These are phyloP conservation scores for Pterois miles DNA, from an alignment of 2,797 vertebrate genomes.

Conservation along the genomic window DNA sequence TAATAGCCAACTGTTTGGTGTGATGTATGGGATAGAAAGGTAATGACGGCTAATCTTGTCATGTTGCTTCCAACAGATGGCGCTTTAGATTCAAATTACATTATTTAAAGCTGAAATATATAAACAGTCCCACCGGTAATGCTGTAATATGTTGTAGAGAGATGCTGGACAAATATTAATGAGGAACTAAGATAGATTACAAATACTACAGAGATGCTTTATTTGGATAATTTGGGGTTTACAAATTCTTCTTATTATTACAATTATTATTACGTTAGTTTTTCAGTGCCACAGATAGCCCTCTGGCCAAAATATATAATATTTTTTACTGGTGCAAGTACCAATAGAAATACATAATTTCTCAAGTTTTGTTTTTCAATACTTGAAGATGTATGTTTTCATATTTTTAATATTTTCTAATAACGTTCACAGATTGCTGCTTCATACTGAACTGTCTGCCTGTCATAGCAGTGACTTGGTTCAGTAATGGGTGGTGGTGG, in stretches of 20 bases:
- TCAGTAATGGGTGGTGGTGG: background rate
- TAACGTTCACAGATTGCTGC: background rate
- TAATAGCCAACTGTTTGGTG: background rate
- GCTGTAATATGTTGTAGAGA: background rate
- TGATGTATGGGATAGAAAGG: background rate
- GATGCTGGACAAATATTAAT: background rate
- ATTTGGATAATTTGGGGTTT: background rate
- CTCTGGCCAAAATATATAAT: background rate
- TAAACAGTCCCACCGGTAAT: background rate
- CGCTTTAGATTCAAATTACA: slow-evolving; percentile 33
- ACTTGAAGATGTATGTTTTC: background rate
- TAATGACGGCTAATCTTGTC: background rate
- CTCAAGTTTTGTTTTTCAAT: background rate
- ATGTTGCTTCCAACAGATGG: slow-evolving; percentile 52
- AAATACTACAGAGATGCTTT: background rate
- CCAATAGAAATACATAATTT: background rate
- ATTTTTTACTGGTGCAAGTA: background rate
- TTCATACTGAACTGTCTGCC: background rate
- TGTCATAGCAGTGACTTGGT: background rate
- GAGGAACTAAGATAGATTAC: background rate
- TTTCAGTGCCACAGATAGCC: background rate
- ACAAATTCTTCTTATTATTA: too few relatives aligned
- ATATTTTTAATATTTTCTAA: background rate
- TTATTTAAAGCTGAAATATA: background rate
- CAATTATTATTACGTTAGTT: background rate